Evolutionary conservation across 2,113 vertebrate species (phyloP).

Genomic region (Ictalurus furcatus): DNA sequence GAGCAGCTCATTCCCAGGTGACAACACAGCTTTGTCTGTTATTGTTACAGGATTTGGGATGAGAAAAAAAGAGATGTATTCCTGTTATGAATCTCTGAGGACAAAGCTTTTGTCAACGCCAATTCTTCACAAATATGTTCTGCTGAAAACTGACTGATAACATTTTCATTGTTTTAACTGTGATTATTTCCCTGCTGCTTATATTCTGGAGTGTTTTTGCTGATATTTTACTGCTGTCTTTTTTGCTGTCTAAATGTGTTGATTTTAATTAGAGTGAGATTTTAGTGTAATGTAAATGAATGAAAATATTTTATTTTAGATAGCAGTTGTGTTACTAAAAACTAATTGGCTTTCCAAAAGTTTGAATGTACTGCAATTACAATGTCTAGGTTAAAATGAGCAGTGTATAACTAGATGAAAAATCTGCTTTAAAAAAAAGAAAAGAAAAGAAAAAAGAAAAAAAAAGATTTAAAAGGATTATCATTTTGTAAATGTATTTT

Average conservation of each 20-base stretch:
- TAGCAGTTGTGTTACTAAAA: conserved; percentile 66
- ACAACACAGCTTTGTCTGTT: neutral
- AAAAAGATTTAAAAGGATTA: conserved; percentile 80
- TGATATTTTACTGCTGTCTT: conserved; percentile 52
- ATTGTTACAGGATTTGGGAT: conserved; percentile 24
- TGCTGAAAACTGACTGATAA: conserved; percentile 51
- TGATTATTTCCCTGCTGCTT: conserved; percentile 53
- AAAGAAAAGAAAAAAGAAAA: conserved; percentile 37
- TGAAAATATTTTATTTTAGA: conserved; percentile 52
- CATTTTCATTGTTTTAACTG: conserved; percentile 51
- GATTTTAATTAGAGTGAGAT: conserved; percentile 54
- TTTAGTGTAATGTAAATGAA: conserved; percentile 50
- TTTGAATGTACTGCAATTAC: conserved; percentile 75
- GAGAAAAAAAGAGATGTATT: neutral
- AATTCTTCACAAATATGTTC: conserved; percentile 44
- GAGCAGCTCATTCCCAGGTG: conserved; percentile 29
- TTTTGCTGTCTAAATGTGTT: conserved; percentile 47
- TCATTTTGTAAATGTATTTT: conserved; percentile 84
- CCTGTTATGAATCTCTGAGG: conserved; percentile 44
- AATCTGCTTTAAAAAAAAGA: conserved; percentile 70
- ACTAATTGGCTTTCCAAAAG: conserved; percentile 79
- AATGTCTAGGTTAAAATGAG: conserved; percentile 71
- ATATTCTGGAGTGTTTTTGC: conserved; percentile 52
- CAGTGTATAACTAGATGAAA: conserved; percentile 98
- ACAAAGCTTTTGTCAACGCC: conserved; percentile 55